phyloP scores from a whole-genome alignment of 2,797 vertebrate genomes.

The Melanotaenia trifasciata region DNA sequence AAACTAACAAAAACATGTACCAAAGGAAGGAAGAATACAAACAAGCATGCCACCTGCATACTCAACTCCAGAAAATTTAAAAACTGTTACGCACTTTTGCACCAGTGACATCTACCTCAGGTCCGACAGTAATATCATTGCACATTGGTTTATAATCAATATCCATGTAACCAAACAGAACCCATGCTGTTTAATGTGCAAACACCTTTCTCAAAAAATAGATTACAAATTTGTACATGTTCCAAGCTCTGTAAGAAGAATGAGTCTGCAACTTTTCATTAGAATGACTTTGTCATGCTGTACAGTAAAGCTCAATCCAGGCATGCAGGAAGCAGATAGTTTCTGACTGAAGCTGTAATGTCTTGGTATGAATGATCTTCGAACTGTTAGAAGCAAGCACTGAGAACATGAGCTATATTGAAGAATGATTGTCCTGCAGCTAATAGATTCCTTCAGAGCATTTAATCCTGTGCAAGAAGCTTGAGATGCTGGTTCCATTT shows the following conservation, averaged over 20 bases:
- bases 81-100: conserved; percentile 54
- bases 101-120: conserved; percentile 58
- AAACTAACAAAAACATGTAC: conserved; percentile 40
- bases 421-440: conserved; percentile 63
- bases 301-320: conserved; percentile 29
- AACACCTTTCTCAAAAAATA: conserved; percentile 58
- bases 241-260: conserved; percentile 8
- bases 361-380: conserved; percentile 34
- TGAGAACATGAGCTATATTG: conserved; percentile 22
- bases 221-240: conserved; percentile 35
- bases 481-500: conserved; percentile 24
- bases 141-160: conserved; percentile 45
- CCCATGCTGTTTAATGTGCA: conserved; percentile 53
- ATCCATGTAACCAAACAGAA: conserved; percentile 44
- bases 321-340: conserved; percentile 58
- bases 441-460: conserved; percentile 35
- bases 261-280: conserved; percentile 10
- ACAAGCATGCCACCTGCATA: conserved; percentile 74
- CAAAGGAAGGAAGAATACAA: conserved; percentile 43
- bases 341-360: conserved; percentile 27
- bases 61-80: conserved; percentile 50
- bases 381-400: conserved; percentile 28
- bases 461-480: conserved; percentile 18
- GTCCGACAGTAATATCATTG: conserved; percentile 46
- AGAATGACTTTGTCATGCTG: conserved; percentile 56